Base-by-base conservation (phyloP, 1,140 invertebrate species). In the Camponotus floridanus region DNA sequence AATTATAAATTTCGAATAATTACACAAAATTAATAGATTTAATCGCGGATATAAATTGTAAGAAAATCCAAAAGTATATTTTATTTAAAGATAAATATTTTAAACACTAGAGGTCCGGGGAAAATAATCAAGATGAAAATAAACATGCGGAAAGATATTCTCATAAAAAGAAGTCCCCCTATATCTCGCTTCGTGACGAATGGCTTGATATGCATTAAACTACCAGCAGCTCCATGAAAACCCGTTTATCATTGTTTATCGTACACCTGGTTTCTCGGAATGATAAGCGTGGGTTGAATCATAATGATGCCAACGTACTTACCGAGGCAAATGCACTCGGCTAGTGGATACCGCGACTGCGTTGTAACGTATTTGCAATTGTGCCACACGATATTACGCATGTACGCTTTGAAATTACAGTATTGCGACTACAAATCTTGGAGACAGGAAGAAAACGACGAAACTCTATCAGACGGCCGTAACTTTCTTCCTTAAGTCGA, bases 191-290 rank as follows among this genome's bases (percentile, higher is more conserved):
- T 78, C 61, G 51, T 59, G 64, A 45, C 48, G 36, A 55, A 45
- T 59, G 83, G 51, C 21, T 42, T 79, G 62, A 76, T 85, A 76
- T 13, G 61, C 55, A 33, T 59, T 85, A 85, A 85, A 68, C 83
- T 42, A 67, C 71, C 78, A 48, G 62, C 83, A 70, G 74, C 76
- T 45, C 48, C 7, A 33, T 79, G 39, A 33, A 79, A 79, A 48
- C 13, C 64, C 83, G 74, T 85, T 85, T 85, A 85, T 85, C 83
- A 78, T 85, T 79, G 73, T 85, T 85, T 85, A 85, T 85, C 83
- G 74, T 79, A 67, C 83, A 85, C 83, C 83, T 85, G 64, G 74
- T 61, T 85, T 85, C 83, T 85, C 59, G 62, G 74, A 67, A 79
- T 78, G 83, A 85, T 85, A 85, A 67, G 51, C 83, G 62, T 79